A percentile compares a stretch with the other conserved stretches of the same genome.
Evolutionary conservation across 2,888 invertebrate genomes (phyloP).

Genomic region (Scaptomyza reducta): DNA sequence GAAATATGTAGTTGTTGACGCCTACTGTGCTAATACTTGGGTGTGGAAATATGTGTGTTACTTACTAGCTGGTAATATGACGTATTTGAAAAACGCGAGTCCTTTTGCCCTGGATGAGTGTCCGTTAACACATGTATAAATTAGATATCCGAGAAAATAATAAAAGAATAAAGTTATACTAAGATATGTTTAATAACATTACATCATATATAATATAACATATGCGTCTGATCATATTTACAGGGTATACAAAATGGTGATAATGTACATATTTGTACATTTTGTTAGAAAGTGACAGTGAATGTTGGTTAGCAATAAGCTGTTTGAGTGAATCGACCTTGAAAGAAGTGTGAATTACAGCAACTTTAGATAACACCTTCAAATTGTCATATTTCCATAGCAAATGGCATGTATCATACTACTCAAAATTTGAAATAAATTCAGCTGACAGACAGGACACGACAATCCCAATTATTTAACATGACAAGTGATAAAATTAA

Average conservation of each 20-base stretch:
- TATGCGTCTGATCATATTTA: background rate
- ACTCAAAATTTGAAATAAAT: conserved; percentile 3
- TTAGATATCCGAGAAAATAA: too few relatives aligned
- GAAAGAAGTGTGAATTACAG: conserved; percentile 36
- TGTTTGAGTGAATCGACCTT: conserved; percentile 48
- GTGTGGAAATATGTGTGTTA: conserved; percentile 26
- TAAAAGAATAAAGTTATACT: too few relatives aligned
- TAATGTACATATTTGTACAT: background rate
- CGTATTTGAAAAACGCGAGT: conserved; percentile 6
- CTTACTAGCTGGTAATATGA: conserved; percentile 20
- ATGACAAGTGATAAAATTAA: background rate
- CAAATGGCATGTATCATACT: conserved; percentile 11
- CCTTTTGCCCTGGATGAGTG: background rate
- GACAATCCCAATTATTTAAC: conserved; percentile 5
- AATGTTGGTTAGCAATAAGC: conserved; percentile 62
- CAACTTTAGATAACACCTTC: conserved; percentile 10
- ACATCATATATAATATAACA: too few relatives aligned
- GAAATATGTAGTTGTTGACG: conserved; percentile 80
- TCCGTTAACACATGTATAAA: background rate
- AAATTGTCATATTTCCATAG: conserved; percentile 3
- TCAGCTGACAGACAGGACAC: conserved; percentile 4
- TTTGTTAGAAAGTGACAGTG: conserved; percentile 63
- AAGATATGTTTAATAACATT: too few relatives aligned
- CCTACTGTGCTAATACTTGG: conserved; percentile 68
- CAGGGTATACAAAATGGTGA: conserved; percentile 25